Evolutionary conservation across 2,113 vertebrate genomes (phyloP).

Genomic region (Tyrannus savana): DNA sequence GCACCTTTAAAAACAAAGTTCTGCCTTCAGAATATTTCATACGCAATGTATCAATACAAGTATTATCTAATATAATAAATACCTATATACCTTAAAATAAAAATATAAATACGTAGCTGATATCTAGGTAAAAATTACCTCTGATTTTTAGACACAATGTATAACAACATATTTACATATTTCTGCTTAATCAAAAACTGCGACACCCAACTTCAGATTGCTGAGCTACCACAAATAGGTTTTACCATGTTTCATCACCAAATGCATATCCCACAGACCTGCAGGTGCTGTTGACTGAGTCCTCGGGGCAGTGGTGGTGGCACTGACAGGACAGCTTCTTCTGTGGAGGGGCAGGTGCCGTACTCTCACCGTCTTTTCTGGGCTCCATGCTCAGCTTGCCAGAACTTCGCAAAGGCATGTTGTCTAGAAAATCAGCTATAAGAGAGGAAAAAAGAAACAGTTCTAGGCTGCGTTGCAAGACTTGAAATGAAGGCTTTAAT

Average conservation of each 20-base stretch:
- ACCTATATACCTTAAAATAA: neutral
- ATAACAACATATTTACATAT: neutral
- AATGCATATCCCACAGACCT: conserved; percentile 74
- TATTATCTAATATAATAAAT: neutral
- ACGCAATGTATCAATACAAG: neutral
- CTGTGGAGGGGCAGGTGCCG: conserved; percentile 79
- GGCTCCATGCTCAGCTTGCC: conserved; percentile 81
- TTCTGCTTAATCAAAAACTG: neutral
- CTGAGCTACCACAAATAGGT: neutral
- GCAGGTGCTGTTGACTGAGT: conserved; percentile 94
- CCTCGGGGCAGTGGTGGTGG: conserved; percentile 92
- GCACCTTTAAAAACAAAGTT: neutral
- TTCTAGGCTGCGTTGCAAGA: neutral
- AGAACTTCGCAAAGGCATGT: conserved; percentile 87
- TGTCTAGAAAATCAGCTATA: conserved; percentile 82
- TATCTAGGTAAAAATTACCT: neutral
- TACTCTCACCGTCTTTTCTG: conserved; percentile 81
- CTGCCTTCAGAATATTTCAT: neutral
- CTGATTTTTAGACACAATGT: neutral
- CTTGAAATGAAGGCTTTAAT: neutral
- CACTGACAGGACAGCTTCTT: conserved; percentile 90
- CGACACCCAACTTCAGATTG: neutral
- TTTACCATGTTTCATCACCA: neutral
- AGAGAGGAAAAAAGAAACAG: neutral
- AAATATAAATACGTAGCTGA: neutral